A percentile compares a stretch with the other conserved stretches of the same genome.
These are phyloP conservation scores for Macrophya alboannulata DNA, from an alignment of 2,888 invertebrate genomes.

Conservation along the genomic window DNA sequence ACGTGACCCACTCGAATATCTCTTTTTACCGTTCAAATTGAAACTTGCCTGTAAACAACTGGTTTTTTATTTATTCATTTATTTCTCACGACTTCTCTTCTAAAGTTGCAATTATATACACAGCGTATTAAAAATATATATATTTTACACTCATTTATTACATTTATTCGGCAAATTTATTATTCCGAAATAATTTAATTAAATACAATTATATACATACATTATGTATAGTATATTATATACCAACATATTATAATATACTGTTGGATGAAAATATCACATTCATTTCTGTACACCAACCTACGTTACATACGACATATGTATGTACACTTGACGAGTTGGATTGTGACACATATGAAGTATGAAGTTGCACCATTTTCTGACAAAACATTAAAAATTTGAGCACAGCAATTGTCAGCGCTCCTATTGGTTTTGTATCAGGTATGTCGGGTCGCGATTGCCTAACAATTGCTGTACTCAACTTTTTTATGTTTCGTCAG, in stretches of 20 bases:
- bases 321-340: no score
- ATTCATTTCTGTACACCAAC: not conserved
- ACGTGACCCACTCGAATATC: conserved; percentile 17
- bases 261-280: not conserved
- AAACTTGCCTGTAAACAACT: conserved; percentile 11
- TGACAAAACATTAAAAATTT: no score
- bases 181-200: not conserved
- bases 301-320: not conserved
- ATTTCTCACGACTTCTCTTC: not conserved
- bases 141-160: no score
- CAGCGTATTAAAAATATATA: not conserved
- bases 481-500: no score
- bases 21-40: conserved; percentile 21
- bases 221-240: not conserved
- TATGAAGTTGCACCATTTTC: no score
- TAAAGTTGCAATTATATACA: not conserved
- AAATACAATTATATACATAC: not conserved
- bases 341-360: no score
- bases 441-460: no score
- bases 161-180: not conserved
- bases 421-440: no score
- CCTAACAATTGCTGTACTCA: no score
- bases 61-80: not conserved
- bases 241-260: not conserved
- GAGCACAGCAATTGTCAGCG: no score